These are phyloP conservation scores for Mesocricetus auratus DNA, from an alignment of 2,113 vertebrate species.

Conservation along the genomic window DNA sequence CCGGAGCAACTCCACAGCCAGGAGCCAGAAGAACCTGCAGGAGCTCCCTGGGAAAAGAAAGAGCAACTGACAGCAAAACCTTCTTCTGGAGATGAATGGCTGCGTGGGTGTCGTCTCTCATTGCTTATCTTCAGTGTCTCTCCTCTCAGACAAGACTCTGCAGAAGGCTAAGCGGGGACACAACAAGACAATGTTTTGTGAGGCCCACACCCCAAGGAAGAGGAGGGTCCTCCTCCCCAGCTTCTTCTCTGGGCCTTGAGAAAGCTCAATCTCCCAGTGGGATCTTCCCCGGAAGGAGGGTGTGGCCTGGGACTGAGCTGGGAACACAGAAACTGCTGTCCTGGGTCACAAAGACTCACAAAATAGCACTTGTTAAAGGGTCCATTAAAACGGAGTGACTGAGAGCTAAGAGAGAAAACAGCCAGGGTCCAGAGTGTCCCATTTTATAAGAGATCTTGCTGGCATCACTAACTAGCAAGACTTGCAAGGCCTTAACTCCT, in stretches of 20 bases:
- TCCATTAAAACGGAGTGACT: conserved; percentile 47
- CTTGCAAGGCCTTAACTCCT: not conserved
- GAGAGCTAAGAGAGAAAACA: conserved; percentile 54
- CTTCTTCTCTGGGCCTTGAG: not conserved
- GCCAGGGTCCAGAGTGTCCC: conserved; percentile 40
- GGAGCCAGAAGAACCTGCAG: not conserved
- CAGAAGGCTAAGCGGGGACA: not conserved
- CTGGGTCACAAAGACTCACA: conserved; percentile 26
- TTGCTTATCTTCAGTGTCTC: not conserved
- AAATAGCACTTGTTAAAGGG: conserved; percentile 59
- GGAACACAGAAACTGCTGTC: not conserved
- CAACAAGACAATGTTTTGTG: not conserved
- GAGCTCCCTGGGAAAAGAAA: not conserved
- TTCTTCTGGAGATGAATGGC: conserved; percentile 3
- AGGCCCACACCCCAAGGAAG: not conserved
- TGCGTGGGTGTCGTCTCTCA: not conserved
- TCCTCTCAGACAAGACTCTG: not conserved
- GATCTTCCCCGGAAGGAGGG: not conserved
- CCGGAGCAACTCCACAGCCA: not conserved
- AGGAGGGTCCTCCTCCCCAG: not conserved
- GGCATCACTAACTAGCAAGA: not conserved
- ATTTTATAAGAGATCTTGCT: not conserved
- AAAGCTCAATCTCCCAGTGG: not conserved
- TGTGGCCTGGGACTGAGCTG: not conserved
- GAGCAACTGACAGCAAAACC: not conserved